These are phyloP conservation scores for Paramormyrops kingsleyae DNA, from an alignment of 2,113 vertebrate genomes.

Conservation along the genomic window DNA sequence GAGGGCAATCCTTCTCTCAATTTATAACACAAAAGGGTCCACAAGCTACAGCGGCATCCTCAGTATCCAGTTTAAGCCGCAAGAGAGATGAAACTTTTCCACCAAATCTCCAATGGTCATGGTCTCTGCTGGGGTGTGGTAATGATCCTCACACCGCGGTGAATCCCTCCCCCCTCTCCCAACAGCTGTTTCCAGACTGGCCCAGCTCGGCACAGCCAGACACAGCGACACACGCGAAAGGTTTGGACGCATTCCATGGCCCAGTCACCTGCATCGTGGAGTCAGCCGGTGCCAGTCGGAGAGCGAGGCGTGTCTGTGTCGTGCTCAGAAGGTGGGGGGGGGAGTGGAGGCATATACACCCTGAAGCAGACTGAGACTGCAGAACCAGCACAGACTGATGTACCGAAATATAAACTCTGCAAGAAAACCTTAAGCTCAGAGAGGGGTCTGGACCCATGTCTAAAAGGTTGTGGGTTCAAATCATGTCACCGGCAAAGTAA, in stretches of 20 bases:
- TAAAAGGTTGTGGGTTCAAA: neutral
- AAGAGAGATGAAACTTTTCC: neutral
- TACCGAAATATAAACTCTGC: neutral
- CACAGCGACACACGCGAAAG: neutral
- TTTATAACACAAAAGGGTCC: neutral
- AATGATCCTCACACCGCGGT: neutral
- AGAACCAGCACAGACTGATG: neutral
- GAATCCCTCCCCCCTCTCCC: neutral
- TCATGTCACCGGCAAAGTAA: neutral
- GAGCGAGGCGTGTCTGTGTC: neutral
- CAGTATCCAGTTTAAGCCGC: neutral
- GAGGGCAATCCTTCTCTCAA: neutral
- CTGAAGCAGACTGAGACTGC: neutral
- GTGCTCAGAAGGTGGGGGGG: neutral
- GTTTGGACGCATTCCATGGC: neutral
- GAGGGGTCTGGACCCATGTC: neutral
- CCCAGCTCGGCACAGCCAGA: neutral
- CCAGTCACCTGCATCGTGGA: neutral
- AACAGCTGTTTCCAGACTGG: neutral
- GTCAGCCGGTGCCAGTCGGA: neutral
- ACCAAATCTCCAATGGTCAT: neutral
- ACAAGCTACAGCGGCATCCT: neutral
- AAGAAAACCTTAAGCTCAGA: neutral
- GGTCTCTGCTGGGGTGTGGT: neutral
- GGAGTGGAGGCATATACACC: neutral